Conservation (phyloP, 2,113 vertebrate species). For the Hiodon tergisus region DNA sequence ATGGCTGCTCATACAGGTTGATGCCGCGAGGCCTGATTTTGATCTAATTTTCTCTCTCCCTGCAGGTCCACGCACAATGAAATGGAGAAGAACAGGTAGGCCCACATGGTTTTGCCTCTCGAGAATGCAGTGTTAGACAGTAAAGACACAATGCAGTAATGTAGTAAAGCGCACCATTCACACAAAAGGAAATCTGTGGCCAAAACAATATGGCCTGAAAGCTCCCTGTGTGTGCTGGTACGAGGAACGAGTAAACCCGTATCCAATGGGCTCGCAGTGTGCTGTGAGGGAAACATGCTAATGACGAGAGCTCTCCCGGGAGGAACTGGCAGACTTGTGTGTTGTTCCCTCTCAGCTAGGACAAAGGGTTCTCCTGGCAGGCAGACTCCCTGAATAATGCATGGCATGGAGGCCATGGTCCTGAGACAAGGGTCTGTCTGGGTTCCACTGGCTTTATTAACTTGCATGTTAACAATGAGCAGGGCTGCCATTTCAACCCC, state of each 20-base stretch:
- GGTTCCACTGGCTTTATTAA: constrained; percentile 15
- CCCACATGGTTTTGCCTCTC: neutral
- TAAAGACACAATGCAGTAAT: neutral
- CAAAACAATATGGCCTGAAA: neutral
- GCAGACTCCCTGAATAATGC: constrained; percentile 30
- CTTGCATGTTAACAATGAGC: constrained; percentile 13
- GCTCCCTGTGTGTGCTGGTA: neutral
- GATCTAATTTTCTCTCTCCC: constrained; percentile 41
- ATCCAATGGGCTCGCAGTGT: neutral
- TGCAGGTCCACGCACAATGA: constrained; percentile 93
- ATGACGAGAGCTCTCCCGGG: neutral
- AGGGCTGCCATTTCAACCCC: neutral
- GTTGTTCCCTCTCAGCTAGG: neutral
- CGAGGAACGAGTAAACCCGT: neutral
- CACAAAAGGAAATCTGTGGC: neutral
- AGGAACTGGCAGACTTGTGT: neutral
- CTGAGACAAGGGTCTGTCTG: constrained; percentile 11
- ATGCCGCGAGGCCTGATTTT: neutral
- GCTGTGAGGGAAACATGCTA: neutral
- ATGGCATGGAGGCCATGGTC: constrained; percentile 19
- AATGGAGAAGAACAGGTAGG: constrained; percentile 97
- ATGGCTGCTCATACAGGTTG: neutral
- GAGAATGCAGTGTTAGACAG: constrained; percentile 4
- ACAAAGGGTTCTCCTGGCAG: constrained; percentile 2
- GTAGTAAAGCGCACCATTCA: neutral